Conservation (phyloP, 2,888 invertebrate species). For the Omphaloscelis lunosa region DNA sequence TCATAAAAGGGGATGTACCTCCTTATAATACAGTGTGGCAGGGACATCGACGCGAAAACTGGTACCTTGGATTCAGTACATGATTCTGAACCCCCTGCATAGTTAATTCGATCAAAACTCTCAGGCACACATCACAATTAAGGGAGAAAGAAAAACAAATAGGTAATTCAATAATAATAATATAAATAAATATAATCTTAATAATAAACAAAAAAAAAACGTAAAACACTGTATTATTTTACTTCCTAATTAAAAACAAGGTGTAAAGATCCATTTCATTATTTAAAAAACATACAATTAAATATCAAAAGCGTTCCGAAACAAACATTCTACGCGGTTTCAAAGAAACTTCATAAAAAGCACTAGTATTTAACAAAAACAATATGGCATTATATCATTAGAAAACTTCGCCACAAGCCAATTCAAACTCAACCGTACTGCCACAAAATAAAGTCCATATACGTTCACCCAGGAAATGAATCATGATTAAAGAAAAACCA, state of each 20-base stretch:
- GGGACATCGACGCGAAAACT: no score
- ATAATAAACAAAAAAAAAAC: neutral
- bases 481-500: slow-evolving; percentile 70
- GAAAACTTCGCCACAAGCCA: slow-evolving; percentile 47
- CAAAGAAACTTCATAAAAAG: slow-evolving; percentile 70
- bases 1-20: neutral
- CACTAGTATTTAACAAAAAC: slow-evolving; percentile 73
- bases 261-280: slow-evolving; percentile 24
- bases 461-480: slow-evolving; percentile 64
- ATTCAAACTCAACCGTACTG: slow-evolving; percentile 58
- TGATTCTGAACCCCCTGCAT: no score
- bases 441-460: slow-evolving; percentile 60
- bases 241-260: slow-evolving; percentile 16
- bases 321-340: slow-evolving; percentile 59
- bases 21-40: no score
- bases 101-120: no score
- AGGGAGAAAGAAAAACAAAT: no score
- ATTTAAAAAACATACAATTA: slow-evolving; percentile 40
- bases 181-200: no score
- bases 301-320: slow-evolving; percentile 50
- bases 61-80: no score
- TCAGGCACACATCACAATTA: neutral
- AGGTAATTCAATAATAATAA: no score
- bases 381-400: slow-evolving; percentile 73
- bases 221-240: neutral